Conservation (phyloP, 2,797 vertebrate species). For the Molossus alvarezi region DNA sequence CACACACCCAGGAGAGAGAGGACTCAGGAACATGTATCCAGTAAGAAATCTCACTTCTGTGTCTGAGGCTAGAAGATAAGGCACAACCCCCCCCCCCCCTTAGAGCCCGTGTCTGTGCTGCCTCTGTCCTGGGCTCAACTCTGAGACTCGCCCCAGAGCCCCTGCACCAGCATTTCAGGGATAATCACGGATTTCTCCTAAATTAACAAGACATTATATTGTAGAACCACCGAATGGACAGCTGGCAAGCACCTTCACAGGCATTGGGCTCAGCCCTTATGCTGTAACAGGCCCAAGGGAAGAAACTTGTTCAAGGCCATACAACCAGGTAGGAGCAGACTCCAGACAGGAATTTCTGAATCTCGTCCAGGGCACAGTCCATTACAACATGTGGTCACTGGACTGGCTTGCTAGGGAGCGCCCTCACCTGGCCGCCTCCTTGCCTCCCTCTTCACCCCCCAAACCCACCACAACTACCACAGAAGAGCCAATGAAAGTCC, state of each 20-base stretch:
- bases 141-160: not conserved
- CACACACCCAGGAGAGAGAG: not conserved
- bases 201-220: not conserved
- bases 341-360: slow-evolving; percentile 18
- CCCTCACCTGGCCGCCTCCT: not conserved
- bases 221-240: not conserved
- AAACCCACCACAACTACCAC: not conserved
- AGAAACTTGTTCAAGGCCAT: slow-evolving; percentile 21
- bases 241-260: not conserved
- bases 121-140: not conserved
- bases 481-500: not conserved
- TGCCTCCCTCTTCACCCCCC: not conserved
- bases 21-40: not conserved
- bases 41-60: not conserved
- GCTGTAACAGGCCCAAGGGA: not conserved
- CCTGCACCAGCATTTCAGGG: not conserved
- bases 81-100: not conserved
- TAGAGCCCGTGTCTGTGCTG: not conserved
- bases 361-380: not conserved
- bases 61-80: not conserved
- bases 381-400: not conserved
- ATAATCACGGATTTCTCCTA: not conserved
- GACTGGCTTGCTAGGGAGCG: not conserved
- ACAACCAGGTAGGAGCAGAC: not conserved
- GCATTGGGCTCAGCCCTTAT: not conserved